phyloP scores from a whole-genome alignment of 2,888 invertebrate species.

The Lissocephala sabroskyi region DNA sequence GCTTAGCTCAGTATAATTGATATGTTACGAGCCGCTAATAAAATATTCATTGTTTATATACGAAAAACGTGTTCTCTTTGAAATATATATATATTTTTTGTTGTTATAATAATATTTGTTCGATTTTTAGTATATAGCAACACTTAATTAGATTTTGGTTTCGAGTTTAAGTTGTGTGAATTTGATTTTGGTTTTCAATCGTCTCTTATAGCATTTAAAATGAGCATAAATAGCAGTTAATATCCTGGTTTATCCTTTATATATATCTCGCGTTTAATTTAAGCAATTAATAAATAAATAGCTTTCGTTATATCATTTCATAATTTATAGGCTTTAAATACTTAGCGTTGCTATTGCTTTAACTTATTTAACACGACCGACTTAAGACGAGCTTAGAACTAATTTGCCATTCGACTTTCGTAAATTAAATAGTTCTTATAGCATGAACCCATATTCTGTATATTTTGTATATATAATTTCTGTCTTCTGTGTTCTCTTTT shows the following conservation, averaged over 20 bases:
- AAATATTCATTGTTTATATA: conserved; percentile 14
- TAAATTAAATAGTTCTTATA: too few relatives aligned
- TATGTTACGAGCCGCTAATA: conserved; percentile 57
- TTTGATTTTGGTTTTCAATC: conserved; percentile 19
- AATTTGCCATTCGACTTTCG: conserved; percentile 13
- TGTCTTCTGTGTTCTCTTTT: conserved; percentile 17
- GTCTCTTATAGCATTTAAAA: conserved; percentile 33
- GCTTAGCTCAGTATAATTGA: conserved; percentile 50
- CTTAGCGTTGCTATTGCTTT: conserved; percentile 31
- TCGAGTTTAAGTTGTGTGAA: conserved; percentile 13
- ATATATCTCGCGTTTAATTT: conserved; percentile 17
- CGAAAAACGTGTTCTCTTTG: conserved; percentile 18
- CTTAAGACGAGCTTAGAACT: conserved; percentile 38
- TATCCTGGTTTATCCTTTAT: conserved; percentile 20
- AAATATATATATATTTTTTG: conserved; percentile 23
- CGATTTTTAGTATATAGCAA: conserved; percentile 25
- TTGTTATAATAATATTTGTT: conserved; percentile 8
- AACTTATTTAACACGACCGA: conserved; percentile 36
- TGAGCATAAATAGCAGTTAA: conserved; percentile 43
- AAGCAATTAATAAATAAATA: conserved; percentile 46
- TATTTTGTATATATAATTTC: conserved; percentile 24
- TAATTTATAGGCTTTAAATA: conserved; percentile 6
- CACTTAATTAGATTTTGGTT: conserved; percentile 44
- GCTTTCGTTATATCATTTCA: conserved; percentile 15
- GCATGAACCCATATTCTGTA: too few relatives aligned